A percentile compares a stretch with the other conserved stretches of the same genome.
Conservation (phyloP, 2,797 vertebrate species). For the Momotus momota region DNA sequence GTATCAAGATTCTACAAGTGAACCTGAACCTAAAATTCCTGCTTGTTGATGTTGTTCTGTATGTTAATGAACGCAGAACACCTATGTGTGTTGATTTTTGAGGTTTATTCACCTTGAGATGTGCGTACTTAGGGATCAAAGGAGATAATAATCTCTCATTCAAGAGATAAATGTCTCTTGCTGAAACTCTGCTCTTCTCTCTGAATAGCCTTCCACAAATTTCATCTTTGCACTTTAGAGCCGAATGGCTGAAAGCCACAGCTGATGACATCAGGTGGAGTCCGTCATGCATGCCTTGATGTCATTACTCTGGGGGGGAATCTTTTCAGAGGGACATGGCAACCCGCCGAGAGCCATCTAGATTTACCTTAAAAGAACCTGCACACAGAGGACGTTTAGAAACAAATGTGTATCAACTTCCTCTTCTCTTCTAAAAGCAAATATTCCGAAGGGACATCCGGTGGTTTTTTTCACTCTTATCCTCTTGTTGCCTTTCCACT, state of each 20-base stretch:
- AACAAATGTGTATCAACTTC: not conserved
- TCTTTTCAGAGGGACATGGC: not conserved
- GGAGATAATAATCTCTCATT: not conserved
- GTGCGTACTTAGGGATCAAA: not conserved
- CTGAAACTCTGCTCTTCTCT: not conserved
- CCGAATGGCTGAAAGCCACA: not conserved
- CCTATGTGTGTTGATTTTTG: not conserved
- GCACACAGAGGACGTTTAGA: not conserved
- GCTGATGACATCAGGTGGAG: slow-evolving; percentile 33
- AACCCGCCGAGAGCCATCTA: not conserved
- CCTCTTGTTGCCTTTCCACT: not conserved
- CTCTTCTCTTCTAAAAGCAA: not conserved
- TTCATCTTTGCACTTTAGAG: not conserved
- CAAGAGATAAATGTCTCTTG: not conserved
- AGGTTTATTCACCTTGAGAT: not conserved
- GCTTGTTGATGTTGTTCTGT: not conserved
- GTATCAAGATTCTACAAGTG: not conserved
- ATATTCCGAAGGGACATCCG: not conserved
- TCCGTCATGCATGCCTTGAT: slow-evolving; percentile 38
- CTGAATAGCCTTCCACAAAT: not conserved
- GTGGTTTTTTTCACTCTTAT: not conserved
- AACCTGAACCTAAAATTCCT: not conserved
- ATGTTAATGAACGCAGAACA: not conserved
- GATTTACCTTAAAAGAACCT: slow-evolving; percentile 1
- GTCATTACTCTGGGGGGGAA: not conserved